Evolutionary conservation across 2,888 invertebrate species (phyloP), one percentile per base, ranked within the genome.

Genomic region (Nudaria mundana): DNA sequence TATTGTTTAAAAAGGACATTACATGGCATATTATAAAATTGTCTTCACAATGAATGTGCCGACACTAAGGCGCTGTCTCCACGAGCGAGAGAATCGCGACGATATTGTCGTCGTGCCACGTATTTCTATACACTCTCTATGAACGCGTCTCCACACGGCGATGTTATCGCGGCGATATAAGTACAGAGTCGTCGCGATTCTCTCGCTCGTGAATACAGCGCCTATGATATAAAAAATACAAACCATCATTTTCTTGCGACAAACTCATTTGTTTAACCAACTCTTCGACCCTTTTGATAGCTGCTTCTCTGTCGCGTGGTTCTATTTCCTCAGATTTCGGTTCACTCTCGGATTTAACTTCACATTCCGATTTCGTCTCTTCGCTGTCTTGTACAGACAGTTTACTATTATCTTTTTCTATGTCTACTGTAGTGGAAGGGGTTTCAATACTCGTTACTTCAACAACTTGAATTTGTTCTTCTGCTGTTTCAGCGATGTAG

Each of bases 251-350:
- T 51, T 93, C 92, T 7, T 92, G 91, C 8, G 94, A 93, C 47
- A 95, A 85, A 62, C 94, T 94, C 89, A 95, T 94, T 79, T 95
- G 95, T 63, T 95, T 95, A 14, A 95, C 94, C 18, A 95, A 78
- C 52, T 91, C 92, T 45, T 91, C 91, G 0, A 92, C 91, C 35
- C 91, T 68, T 51, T 91, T 91, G 43, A 92, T 91, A 30, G 91
- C 90, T 35, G 85, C 84, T 51, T 82, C 82, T 24, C 81, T 73
- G 23, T 78, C 76, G 12, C 67, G 65, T 7, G 78, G 60, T 14
- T 76, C 77, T 4, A 62, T 57, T 3, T 77, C 76, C 5, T 81
- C 83, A 56, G 61, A 63, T 52, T 73, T 80, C 25, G 22, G 20
- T 25, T 52, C 59, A 10, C 28, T 52, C 28, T 59, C 59, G 13